Percentiles rank a stretch among this genome's conserved stretches.
phyloP scores from a whole-genome alignment of 2,113 vertebrate species.

The mouse (Mus musculus) region GRCm39 chr15:5073501-5074000 shows the following conservation, averaged over 20 bases:
- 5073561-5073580: neutral
- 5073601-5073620: neutral
- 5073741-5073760: conserved; percentile 43
- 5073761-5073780: neutral
- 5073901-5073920: conserved; percentile 9
- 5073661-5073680: neutral
- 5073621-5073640: conserved; percentile 31
- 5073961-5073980: neutral
- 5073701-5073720: conserved; percentile 27
- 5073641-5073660: neutral
- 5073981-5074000: neutral
- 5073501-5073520: conserved; percentile 32
- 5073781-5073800: neutral
- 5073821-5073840: neutral
- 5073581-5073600: conserved; percentile 11
- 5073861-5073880: neutral
- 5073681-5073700: neutral
- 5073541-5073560: conserved; percentile 27
- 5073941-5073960: neutral
- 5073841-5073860: neutral
- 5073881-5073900: neutral
- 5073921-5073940: neutral
- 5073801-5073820: neutral
- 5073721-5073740: neutral
- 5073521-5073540: conserved; percentile 29